These are phyloP conservation scores for Bellardia bayeri DNA, from an alignment of 2,888 invertebrate genomes.

Conservation along the genomic window DNA sequence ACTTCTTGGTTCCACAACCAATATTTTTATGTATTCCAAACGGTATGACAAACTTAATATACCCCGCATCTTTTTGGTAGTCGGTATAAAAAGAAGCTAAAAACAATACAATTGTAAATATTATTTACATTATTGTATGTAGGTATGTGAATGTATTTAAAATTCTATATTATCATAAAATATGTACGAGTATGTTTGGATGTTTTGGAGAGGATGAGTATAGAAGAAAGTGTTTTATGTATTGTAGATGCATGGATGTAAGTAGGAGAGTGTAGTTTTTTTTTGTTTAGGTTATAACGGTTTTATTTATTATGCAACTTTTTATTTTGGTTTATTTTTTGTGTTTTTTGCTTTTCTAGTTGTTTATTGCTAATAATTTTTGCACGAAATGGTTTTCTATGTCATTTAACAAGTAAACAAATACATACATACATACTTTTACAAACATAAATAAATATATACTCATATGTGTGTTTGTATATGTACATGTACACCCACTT, in stretches of 20 bases:
- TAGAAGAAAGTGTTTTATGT: constrained; percentile 4
- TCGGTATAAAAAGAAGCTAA: background rate
- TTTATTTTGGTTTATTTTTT: constrained; percentile 44
- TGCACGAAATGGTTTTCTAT: constrained; percentile 73
- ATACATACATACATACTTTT: constrained; percentile 27
- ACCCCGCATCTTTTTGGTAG: too few relatives aligned
- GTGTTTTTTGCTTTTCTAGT: constrained; percentile 47
- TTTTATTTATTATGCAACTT: constrained; percentile 70
- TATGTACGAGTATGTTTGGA: background rate
- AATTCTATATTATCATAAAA: constrained; percentile 37
- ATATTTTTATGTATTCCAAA: too few relatives aligned
- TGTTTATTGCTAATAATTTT: constrained; percentile 74
- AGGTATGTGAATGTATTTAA: constrained; percentile 42
- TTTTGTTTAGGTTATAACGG: constrained; percentile 43
- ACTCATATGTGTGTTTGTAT: background rate
- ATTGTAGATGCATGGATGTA: background rate
- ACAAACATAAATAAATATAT: background rate
- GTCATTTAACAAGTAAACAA: constrained; percentile 71
- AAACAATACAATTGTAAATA: constrained; percentile 55
- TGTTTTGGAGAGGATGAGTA: constrained; percentile 15
- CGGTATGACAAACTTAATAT: too few relatives aligned
- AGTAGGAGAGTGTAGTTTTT: constrained; percentile 20
- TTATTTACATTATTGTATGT: constrained; percentile 54
- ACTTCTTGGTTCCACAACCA: too few relatives aligned
- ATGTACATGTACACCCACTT: constrained; percentile 18